Evolutionary conservation across 2,113 vertebrate species (phyloP), one percentile per base, ranked within the genome.

Genomic region (Martes martes): DNA sequence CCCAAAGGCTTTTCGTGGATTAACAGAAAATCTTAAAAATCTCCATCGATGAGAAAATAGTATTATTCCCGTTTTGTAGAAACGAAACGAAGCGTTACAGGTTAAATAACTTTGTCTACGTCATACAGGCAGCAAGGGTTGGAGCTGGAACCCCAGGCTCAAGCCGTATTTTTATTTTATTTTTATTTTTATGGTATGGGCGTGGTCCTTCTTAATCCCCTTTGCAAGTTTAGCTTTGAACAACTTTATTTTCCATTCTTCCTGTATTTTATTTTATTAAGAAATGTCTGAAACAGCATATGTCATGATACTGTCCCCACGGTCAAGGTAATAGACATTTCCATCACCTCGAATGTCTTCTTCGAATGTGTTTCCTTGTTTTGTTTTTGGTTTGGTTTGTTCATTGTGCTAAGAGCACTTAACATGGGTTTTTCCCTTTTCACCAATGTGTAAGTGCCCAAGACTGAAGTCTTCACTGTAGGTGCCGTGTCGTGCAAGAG

Each of bases 291-390:
- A 14, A 73, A 31, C 59, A 21, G 50, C 47, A 0, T 1, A 7
- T 7, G 0, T 9, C 67, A 7, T 21, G 23, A 9, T 1, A 2
- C n/a, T 11, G 23, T 55, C 57, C 19, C 39, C 6, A 21, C 28
- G 2, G 42, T 33, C 59, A 8, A 47, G 10, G 39, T 33, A 2
- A 33, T 13, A 33, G 59, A 65, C 24, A 1, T 31, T 18, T 18
- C 14, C 36, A 0, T 83, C 57, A 2, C 39, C 82, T 63, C 13
- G 0, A 13, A 21, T 11, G 28, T 84, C 11, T 31, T 26, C 39
- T 81, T 13, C 36, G 36, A 36, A 36, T 36, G 28, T 18, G 26
- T 16, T 14, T 61, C 26, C 10, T 16, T 31, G 7, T 26, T 74
- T 14, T 13, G 19, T 33, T 69, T 67, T 50, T 4, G 33, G 7